Conservation (phyloP, 2,113 vertebrate species). For the Grantiella picta region DNA sequence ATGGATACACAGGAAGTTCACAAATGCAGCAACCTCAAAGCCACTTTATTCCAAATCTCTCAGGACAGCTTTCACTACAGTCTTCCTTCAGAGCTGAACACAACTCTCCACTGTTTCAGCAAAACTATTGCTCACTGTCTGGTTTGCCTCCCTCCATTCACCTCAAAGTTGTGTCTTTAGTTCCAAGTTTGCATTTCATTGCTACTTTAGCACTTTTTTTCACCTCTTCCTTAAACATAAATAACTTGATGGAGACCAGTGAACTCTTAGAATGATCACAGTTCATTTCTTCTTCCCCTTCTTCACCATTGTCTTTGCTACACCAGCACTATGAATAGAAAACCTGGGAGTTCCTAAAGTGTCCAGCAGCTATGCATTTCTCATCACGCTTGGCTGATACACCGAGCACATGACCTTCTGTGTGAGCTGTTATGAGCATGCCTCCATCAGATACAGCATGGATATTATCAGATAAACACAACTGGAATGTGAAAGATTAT, state of each 20-base stretch:
- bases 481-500: background rate
- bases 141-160: accelerated
- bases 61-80: background rate
- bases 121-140: background rate
- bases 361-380: background rate
- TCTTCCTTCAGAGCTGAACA: background rate
- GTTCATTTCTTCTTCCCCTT: background rate
- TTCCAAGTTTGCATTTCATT: background rate
- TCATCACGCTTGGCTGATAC: background rate
- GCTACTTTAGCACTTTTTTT: background rate
- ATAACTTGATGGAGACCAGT: background rate
- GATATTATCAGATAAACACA: background rate
- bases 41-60: background rate
- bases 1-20: background rate
- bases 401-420: background rate
- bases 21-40: background rate
- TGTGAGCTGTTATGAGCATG: background rate
- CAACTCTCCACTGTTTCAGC: background rate
- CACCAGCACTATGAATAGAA: background rate
- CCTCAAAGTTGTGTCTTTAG: background rate
- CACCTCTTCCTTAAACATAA: background rate
- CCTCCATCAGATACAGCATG: background rate
- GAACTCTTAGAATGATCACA: background rate
- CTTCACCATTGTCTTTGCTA: background rate
- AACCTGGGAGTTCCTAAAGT: background rate